A percentile compares a stretch with the other conserved stretches of the same genome.
phyloP scores from a whole-genome alignment of 2,113 vertebrate genomes.

The Ictalurus furcatus region DNA sequence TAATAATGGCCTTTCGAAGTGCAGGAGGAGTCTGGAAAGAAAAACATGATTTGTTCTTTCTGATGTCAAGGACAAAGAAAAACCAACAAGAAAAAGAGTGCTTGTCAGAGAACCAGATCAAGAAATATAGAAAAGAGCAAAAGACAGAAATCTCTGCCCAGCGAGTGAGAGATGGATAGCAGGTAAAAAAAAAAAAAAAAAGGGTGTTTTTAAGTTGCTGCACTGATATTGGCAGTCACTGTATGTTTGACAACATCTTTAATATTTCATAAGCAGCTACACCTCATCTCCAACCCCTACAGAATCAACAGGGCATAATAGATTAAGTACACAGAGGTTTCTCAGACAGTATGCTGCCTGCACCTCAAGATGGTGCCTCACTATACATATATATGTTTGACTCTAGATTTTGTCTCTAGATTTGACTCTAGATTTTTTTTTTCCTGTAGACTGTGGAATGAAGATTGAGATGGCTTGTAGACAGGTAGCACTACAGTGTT shows the following conservation, averaged over 20 bases:
- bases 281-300: constrained; percentile 27
- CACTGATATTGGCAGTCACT: constrained; percentile 22
- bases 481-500: background rate
- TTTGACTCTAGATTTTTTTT: background rate
- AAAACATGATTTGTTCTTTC: background rate
- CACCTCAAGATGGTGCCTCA: constrained; percentile 3
- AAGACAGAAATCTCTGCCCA: constrained; percentile 26
- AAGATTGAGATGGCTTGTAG: no score
- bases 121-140: constrained; percentile 8
- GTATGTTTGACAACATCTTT: constrained; percentile 39
- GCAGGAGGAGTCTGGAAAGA: background rate
- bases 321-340: constrained; percentile 25
- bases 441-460: background rate
- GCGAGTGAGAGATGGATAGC: background rate
- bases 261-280: constrained; percentile 50
- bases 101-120: background rate
- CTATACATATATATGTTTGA: constrained; percentile 6
- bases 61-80: background rate
- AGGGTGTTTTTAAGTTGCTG: background rate
- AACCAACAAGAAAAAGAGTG: background rate
- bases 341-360: background rate
- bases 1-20: background rate
- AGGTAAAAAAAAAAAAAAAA: background rate
- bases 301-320: constrained; percentile 33
- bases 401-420: background rate